These are phyloP conservation scores for Drosophila crucigera DNA, from an alignment of 2,888 invertebrate genomes.

Conservation along the genomic window DNA sequence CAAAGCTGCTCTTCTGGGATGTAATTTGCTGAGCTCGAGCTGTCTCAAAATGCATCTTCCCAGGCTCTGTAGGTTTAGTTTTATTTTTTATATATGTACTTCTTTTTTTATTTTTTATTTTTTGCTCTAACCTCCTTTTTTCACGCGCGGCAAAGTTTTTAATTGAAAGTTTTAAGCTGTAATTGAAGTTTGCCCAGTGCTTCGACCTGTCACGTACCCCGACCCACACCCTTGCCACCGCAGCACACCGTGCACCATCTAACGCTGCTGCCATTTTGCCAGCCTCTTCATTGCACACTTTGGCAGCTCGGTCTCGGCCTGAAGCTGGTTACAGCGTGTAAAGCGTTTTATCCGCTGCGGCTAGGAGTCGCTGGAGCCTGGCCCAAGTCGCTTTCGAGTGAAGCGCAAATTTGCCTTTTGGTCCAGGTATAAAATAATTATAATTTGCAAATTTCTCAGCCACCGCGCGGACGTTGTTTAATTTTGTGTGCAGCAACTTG, in stretches of 20 bases:
- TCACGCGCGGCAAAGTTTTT: constrained; percentile 72
- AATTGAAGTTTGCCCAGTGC: constrained; percentile 75
- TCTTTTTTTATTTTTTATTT: not conserved
- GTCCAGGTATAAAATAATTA: constrained; percentile 73
- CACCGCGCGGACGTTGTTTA: constrained; percentile 59
- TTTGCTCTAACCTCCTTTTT: constrained; percentile 37
- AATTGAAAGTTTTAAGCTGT: constrained; percentile 78
- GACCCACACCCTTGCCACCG: not conserved
- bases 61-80: constrained; percentile 16
- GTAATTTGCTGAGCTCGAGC: constrained; percentile 43
- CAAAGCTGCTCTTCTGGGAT: constrained; percentile 46
- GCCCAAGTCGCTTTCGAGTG: constrained; percentile 61
- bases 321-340: constrained; percentile 53
- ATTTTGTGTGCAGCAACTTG: constrained; percentile 73
- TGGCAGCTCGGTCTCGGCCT: constrained; percentile 24
- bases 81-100: not conserved
- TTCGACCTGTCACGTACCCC: constrained; percentile 57
- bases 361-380: constrained; percentile 19
- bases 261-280: constrained; percentile 62
- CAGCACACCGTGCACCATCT: not conserved
- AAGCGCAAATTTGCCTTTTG: constrained; percentile 73
- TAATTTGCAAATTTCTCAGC: constrained; percentile 65
- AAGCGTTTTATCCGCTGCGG: constrained; percentile 65
- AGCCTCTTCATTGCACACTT: constrained; percentile 65
- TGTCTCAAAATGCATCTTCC: constrained; percentile 51